Evolutionary conservation across 2,113 vertebrate genomes (phyloP).

Genomic region (Elgaria multicarinata): DNA sequence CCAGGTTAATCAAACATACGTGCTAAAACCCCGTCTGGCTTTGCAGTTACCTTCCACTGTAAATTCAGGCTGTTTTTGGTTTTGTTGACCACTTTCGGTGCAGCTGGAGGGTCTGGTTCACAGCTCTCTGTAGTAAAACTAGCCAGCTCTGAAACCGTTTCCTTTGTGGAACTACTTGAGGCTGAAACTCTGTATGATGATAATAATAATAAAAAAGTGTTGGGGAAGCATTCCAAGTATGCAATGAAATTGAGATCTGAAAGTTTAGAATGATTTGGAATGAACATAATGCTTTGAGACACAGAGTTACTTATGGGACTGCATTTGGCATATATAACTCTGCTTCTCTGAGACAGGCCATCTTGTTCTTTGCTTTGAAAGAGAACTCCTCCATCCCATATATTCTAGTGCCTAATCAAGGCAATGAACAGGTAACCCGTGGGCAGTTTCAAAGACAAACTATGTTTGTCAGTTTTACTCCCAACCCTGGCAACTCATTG

Average conservation of each 20-base stretch:
- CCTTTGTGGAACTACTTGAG: slow-evolving; percentile 75
- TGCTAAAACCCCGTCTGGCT: not conserved
- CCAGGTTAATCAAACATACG: not conserved
- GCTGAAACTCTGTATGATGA: slow-evolving; percentile 77
- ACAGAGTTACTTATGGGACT: not conserved
- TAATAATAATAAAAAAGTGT: slow-evolving; percentile 37
- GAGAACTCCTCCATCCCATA: not conserved
- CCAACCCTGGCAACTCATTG: too few species aligned
- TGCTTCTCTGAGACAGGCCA: not conserved
- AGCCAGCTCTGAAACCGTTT: slow-evolving; percentile 75
- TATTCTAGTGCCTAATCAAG: not conserved
- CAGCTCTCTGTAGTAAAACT: slow-evolving; percentile 81
- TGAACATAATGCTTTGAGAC: not conserved
- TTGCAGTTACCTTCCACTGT: slow-evolving; percentile 81
- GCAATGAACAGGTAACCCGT: too few species aligned
- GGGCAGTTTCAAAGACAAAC: not conserved
- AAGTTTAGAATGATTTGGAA: not conserved
- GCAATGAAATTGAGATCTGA: not conserved
- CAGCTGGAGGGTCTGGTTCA: slow-evolving; percentile 79
- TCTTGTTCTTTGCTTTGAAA: not conserved
- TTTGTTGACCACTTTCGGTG: slow-evolving; percentile 76
- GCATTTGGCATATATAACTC: not conserved
- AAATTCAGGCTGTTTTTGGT: slow-evolving; percentile 82
- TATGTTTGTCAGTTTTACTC: too few species aligned
- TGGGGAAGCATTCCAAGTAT: not conserved